Base-by-base conservation (phyloP, 1,140 invertebrate species). In the Alviniconcha marisindica region DNA sequence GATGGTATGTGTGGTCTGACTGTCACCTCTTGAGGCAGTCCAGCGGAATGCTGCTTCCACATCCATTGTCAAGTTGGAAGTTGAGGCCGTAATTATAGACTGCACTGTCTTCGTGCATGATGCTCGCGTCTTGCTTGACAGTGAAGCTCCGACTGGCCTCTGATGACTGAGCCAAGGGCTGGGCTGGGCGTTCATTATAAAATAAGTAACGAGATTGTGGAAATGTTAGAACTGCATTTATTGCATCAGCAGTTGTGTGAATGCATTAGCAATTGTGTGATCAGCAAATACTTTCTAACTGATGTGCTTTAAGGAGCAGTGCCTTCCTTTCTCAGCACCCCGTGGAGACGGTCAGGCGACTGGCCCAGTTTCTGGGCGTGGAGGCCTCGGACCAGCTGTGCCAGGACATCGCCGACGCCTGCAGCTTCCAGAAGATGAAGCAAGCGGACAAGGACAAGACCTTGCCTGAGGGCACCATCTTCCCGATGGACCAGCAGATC, bases 361-460 rank as follows among this genome's bases (percentile, higher is more conserved):
- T 87, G 2, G 80, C 84, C 14, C 42, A 83, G 44, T 87, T 85
- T 63, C 71, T 87, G 18, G 84, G 60, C n/a, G 48, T 73, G 0
- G 31, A 76, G 10, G 24, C 69, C 44, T 48, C 44, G 18, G 80
- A 84, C 33, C 69, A 82, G 18, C 80, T 83, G 28, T 80, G 80
- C 24, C 36, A 81, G 31, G 56, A 82, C 42, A 78, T 87, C 7
- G 83, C 80, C 10, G 78, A 84, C 18, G 83, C 77, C 7, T 83
- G 82, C 73, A 77, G 81, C 63, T 87, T 87, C 63, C 36, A 83
- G 2, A 82, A 77, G 36, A 73, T 87, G 76, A 87, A 85, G 28
- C 76, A 83, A 40, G 83, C 79, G 18, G 69, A 84, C 33, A 63
- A 80, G 15, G 31, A 1, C 44, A 81, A 73, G 40, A 33, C 33